These are phyloP conservation scores for Rhopilema esculentum DNA, from an alignment of 30 jellyfish, hydroid and myxozoan genomes.

Conservation along the genomic window DNA sequence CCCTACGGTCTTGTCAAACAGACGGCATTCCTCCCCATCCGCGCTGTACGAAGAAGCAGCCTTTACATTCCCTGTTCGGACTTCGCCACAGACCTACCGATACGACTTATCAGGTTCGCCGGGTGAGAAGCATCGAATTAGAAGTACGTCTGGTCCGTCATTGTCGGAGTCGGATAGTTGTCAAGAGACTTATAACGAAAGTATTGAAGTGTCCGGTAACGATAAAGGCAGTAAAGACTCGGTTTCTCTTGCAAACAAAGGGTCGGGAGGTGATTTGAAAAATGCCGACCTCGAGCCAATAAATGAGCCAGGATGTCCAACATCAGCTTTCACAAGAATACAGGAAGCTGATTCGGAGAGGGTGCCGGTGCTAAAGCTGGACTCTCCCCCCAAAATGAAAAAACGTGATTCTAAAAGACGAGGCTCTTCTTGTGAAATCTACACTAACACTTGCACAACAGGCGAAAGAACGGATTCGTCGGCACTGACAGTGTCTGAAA, in stretches of 20 bases:
- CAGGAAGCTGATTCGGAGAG: constrained; percentile 38
- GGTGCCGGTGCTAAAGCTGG: constrained; percentile 64
- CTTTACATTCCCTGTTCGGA: constrained; percentile 42
- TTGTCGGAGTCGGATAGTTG: not conserved
- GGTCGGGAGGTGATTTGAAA: not conserved
- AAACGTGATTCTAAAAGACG: constrained; percentile 64
- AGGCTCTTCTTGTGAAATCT: constrained; percentile 10
- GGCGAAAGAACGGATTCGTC: constrained; percentile 30
- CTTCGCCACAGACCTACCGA: constrained; percentile 31
- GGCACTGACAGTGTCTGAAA: constrained; percentile 22
- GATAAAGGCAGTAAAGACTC: not conserved
- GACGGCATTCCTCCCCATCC: constrained; percentile 84
- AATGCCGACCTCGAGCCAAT: not conserved
- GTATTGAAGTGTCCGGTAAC: not conserved
- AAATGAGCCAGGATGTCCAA: not conserved
- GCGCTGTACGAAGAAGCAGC: constrained; percentile 66
- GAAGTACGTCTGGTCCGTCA: constrained; percentile 61
- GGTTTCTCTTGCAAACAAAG: no score
- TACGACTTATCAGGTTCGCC: not conserved
- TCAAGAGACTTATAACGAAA: not conserved
- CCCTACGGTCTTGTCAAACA: constrained; percentile 58
- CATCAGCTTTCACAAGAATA: constrained; percentile 37
- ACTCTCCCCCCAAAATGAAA: constrained; percentile 72
- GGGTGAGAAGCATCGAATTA: not conserved
- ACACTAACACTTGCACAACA: not conserved